A percentile compares a stretch with the other conserved stretches of the same genome.
Evolutionary conservation across 2,113 vertebrate genomes (phyloP).

Genomic region (Macrotus californicus): DNA sequence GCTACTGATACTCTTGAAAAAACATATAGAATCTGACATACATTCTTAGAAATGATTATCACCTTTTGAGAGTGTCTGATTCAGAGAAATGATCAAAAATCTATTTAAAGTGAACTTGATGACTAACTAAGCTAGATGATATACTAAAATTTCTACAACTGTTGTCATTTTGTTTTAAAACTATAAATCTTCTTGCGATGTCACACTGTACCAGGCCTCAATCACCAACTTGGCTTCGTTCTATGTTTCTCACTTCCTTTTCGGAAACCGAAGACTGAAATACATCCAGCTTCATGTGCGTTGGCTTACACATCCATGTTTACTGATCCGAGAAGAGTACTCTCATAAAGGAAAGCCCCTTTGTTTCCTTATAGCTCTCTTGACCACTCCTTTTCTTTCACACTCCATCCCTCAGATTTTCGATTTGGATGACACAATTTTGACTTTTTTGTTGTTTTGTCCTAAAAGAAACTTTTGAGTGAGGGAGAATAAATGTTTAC

Average conservation of each 20-base stretch:
- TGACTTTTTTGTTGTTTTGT: not conserved
- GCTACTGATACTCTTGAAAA: not conserved
- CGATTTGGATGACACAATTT: not conserved
- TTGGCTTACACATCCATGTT: not conserved
- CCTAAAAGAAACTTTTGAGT: not conserved
- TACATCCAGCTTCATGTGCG: not conserved
- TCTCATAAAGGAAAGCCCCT: conserved; percentile 30
- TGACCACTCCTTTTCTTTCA: not conserved
- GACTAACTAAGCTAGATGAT: not conserved
- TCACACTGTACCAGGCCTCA: not conserved
- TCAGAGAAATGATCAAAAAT: conserved; percentile 1
- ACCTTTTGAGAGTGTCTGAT: not conserved
- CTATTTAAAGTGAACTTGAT: not conserved
- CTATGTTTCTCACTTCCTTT: conserved; percentile 23
- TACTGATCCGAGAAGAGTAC: not conserved
- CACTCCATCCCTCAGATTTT: not conserved
- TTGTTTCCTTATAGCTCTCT: not conserved
- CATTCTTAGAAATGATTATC: not conserved
- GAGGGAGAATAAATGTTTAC: not conserved
- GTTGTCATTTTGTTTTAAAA: conserved; percentile 11
- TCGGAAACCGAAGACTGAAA: not conserved
- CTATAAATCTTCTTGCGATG: not conserved
- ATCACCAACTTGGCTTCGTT: not conserved
- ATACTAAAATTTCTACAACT: not conserved
- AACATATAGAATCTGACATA: not conserved